A percentile compares a stretch with the other conserved stretches of the same genome.
phyloP scores from a whole-genome alignment of 2,797 vertebrate species.

The Trachops cirrhosus region DNA sequence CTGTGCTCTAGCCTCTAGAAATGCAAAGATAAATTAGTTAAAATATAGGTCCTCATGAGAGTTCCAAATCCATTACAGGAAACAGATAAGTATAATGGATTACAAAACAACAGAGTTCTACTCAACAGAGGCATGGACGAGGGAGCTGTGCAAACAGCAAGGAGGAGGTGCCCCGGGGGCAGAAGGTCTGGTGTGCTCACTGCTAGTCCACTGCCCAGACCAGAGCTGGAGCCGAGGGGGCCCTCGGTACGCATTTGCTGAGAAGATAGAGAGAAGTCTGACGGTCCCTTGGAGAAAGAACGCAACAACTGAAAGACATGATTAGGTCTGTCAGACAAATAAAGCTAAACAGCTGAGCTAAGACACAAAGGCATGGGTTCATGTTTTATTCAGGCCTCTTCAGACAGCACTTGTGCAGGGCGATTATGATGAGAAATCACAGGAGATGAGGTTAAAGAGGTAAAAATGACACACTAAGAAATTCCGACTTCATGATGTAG shows the following conservation, averaged over 20 bases:
- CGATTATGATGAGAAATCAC: background rate
- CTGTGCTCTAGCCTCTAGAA: background rate
- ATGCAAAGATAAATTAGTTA: background rate
- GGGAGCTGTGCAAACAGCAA: background rate
- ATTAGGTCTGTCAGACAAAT: background rate
- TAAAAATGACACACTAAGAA: background rate
- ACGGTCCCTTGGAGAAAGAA: background rate
- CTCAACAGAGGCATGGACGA: background rate
- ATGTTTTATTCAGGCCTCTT: constrained; percentile 20
- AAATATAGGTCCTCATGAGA: background rate
- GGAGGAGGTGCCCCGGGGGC: background rate
- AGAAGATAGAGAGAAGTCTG: background rate
- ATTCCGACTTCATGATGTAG: background rate
- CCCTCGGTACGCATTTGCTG: background rate
- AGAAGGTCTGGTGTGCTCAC: background rate
- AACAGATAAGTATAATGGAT: background rate
- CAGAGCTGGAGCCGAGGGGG: background rate
- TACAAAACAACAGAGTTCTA: background rate
- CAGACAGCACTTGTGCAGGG: background rate
- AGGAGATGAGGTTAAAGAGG: background rate
- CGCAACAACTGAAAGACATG: background rate
- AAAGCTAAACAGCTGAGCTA: background rate
- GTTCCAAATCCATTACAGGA: background rate
- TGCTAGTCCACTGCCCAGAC: background rate
- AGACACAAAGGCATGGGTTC: background rate